Conservation (phyloP, 2,797 vertebrate genomes). For the Arremon brunneinucha region DNA sequence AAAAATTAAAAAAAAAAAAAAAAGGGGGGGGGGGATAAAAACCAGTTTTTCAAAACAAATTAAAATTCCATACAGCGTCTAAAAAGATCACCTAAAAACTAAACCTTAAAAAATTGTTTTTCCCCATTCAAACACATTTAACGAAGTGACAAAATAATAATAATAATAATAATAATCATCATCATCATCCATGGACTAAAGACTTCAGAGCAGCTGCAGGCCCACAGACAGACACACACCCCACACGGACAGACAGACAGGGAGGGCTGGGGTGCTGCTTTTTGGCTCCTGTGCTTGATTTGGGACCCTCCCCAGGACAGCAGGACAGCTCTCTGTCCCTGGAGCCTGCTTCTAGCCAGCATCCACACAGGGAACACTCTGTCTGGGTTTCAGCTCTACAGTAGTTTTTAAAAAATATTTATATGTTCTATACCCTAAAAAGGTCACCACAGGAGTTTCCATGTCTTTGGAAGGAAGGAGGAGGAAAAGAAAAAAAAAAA, state of each 20-base stretch:
- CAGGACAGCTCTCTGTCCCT: not conserved
- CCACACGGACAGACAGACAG: constrained; percentile 20
- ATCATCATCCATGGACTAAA: constrained; percentile 36
- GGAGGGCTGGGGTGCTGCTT: fast-evolving
- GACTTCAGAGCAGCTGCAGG: not conserved
- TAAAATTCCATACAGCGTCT: constrained; percentile 53
- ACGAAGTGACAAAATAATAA: constrained; percentile 41
- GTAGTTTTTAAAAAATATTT: constrained; percentile 64
- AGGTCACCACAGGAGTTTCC: constrained; percentile 65
- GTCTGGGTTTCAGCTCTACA: constrained; percentile 53
- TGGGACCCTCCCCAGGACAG: not conserved
- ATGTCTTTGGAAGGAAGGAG: constrained; percentile 33
- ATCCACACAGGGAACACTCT: not conserved
- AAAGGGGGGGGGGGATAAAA: not conserved
- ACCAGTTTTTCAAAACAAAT: constrained; percentile 19
- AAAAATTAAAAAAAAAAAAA: not conserved
- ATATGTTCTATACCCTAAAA: constrained; percentile 34
- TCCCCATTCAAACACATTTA: constrained; percentile 50
- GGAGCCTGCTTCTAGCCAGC: not conserved
- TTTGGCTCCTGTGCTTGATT: not conserved
- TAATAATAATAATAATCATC: not conserved
- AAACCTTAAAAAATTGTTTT: constrained; percentile 37
- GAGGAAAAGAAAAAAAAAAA: not conserved
- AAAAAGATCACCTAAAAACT: constrained; percentile 62
- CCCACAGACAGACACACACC: not conserved